Evolutionary conservation across 1,140 invertebrate genomes (phyloP), one percentile per base, ranked within the genome.

Genomic region (Rhagoletis pomonella): DNA sequence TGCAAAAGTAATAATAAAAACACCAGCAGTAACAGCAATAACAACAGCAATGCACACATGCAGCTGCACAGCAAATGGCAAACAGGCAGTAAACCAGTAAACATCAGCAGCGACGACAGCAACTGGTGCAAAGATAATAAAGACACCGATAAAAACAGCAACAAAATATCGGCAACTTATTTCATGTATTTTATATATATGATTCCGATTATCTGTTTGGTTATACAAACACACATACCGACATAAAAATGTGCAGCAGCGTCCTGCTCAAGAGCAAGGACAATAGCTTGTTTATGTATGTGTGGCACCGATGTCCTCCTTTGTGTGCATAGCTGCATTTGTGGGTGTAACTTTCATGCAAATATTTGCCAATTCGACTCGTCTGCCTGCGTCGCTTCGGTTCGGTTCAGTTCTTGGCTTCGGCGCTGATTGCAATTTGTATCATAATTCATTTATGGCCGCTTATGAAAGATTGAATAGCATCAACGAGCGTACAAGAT

Each of bases 371-470:
- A 17, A 29, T 77, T 29, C 7, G 7, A 19, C 47, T 19, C 73
- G n/a, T 81, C 73, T n/a, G 64, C 44, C 42, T 14, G 3, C 1
- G 10, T 55, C 14, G 39, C 10, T 55, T 55, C 14, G 39, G 1
- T 47, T n/a, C 4, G 44, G 3, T 73, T 14, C 39, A 7, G 1
- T 19, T 67, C n/a, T 50, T 14, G 17, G 67, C 47, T 17, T 50
- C 47, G 17, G 73, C 44, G 17, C 17, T 81, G 73, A 81, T 47
- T 81, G 73, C 73, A 81, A 81, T 81, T 81, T 81, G 73, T 81
- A 42, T 81, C 47, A 81, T 81, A 55, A 81, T 81, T 81, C 44
- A 81, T 81, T 81, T 81, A 81, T 81, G 47, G 50, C 14, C 73
- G 47, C 47, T 81, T 17, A 58, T 14, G 10, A 42, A 50, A 81